Evolutionary conservation across 2,888 invertebrate genomes (phyloP).

Genomic region (Polyommatus iphigenia): DNA sequence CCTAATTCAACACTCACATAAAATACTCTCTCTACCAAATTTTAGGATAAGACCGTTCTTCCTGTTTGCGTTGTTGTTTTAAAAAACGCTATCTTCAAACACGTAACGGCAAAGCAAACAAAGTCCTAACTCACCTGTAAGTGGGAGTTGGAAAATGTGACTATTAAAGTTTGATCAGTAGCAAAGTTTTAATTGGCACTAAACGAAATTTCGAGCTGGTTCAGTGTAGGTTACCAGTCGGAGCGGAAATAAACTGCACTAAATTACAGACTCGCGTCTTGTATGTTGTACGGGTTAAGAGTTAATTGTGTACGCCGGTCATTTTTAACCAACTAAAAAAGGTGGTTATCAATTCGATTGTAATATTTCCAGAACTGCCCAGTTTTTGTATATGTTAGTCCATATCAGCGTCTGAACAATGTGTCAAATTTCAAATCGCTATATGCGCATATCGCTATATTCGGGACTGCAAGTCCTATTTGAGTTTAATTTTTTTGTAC

Average conservation of each 20-base stretch:
- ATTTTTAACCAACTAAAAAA: too few relatives aligned
- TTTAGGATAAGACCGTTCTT: too few relatives aligned
- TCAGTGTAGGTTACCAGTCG: slow-evolving; percentile 58
- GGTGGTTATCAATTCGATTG: too few relatives aligned
- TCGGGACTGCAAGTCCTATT: too few relatives aligned
- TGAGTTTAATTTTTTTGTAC: too few relatives aligned
- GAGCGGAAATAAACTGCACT: slow-evolving; percentile 48
- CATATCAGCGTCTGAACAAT: too few relatives aligned
- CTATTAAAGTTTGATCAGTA: slow-evolving; percentile 72
- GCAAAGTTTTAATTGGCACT: slow-evolving; percentile 75
- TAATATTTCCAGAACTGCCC: too few relatives aligned
- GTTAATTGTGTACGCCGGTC: not conserved
- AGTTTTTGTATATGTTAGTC: too few relatives aligned
- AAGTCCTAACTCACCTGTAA: slow-evolving; percentile 13
- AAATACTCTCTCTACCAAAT: too few relatives aligned
- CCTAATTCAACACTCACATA: too few relatives aligned
- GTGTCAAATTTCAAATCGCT: too few relatives aligned
- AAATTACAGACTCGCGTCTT: slow-evolving; percentile 16
- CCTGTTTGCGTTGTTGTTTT: not conserved
- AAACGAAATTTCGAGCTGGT: slow-evolving; percentile 63
- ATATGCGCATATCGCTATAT: too few relatives aligned
- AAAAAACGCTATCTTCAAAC: not conserved
- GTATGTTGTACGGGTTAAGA: slow-evolving; percentile 7
- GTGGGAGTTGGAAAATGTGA: slow-evolving; percentile 54
- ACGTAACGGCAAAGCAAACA: slow-evolving; percentile 2